phyloP scores from a whole-genome alignment of 1,140 invertebrate species.

The Brachionus koreanus region DNA sequence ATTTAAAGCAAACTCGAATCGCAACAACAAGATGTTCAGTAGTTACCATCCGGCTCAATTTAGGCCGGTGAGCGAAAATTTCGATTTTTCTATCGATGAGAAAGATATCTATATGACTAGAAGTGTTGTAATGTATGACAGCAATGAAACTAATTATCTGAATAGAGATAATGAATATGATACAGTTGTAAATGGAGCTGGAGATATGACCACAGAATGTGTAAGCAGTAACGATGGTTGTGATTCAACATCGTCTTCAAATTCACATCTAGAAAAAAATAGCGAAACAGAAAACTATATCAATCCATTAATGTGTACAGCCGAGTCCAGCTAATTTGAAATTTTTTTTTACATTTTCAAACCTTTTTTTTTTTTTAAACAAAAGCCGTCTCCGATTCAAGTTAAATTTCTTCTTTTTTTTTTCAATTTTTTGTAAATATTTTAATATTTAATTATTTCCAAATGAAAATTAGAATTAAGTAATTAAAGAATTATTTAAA shows the following conservation, averaged over 20 bases:
- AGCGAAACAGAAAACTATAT: not conserved
- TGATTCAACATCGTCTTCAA: slow-evolving; percentile 26
- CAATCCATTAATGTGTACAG: not conserved
- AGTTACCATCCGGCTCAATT: slow-evolving; percentile 27
- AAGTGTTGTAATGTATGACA: slow-evolving; percentile 14
- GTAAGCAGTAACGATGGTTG: slow-evolving; percentile 13
- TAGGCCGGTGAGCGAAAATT: slow-evolving; percentile 31
- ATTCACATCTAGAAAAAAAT: slow-evolving; percentile 29
- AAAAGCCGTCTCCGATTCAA: not conserved
- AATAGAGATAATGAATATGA: not conserved
- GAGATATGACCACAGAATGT: slow-evolving; percentile 8
- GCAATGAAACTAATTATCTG: not conserved
- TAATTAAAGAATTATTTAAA: not conserved
- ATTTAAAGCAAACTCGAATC: not conserved
- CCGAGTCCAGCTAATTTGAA: not conserved
- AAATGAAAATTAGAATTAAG: not conserved
- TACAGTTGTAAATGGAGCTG: not conserved
- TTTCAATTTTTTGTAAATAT: not conserved
- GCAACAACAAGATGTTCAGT: slow-evolving; percentile 14
- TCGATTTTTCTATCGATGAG: slow-evolving; percentile 13
- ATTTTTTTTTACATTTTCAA: not conserved
- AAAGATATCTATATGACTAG: slow-evolving; percentile 30
- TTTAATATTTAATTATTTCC: not conserved
- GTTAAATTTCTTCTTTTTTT: not conserved
- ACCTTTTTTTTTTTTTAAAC: not conserved